Percentiles rank a stretch among this genome's conserved stretches.
Evolutionary conservation across 2,888 invertebrate species (phyloP).

Genomic region (Clostera curtula): DNA sequence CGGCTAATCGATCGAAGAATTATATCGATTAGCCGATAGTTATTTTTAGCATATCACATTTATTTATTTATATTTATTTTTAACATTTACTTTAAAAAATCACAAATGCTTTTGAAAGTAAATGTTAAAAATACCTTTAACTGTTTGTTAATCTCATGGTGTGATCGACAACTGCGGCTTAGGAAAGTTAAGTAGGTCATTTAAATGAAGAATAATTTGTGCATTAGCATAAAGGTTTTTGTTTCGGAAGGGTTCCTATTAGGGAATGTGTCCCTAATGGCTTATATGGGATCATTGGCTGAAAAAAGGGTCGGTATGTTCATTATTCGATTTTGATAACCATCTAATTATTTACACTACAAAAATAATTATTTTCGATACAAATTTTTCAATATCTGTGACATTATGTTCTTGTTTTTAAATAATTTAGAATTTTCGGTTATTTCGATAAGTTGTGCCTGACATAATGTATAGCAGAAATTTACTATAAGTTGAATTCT

Average conservation of each 20-base stretch:
- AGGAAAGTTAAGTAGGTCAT: slow-evolving; percentile 52
- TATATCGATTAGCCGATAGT: too few relatives aligned
- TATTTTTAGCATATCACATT: not conserved
- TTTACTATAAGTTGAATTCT: too few relatives aligned
- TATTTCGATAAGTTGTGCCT: too few relatives aligned
- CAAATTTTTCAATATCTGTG: too few relatives aligned
- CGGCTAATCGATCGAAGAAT: too few relatives aligned
- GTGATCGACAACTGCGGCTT: slow-evolving; percentile 25
- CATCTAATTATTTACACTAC: too few relatives aligned
- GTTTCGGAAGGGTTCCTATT: slow-evolving; percentile 36
- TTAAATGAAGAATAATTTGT: slow-evolving; percentile 44
- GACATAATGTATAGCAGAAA: too few relatives aligned
- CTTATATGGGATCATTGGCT: slow-evolving; percentile 29
- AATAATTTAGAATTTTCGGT: too few relatives aligned
- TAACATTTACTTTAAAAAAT: not conserved
- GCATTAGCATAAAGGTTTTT: slow-evolving; percentile 55
- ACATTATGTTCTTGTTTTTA: too few relatives aligned
- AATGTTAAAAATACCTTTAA: slow-evolving; percentile 10
- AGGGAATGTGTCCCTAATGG: slow-evolving; percentile 36
- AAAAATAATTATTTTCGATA: too few relatives aligned
- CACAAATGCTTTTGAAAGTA: not conserved
- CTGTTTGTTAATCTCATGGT: slow-evolving; percentile 16
- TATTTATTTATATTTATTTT: not conserved
- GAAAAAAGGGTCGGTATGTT: not conserved
- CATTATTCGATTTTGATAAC: too few relatives aligned